Evolutionary conservation across 1,140 invertebrate species (phyloP), one percentile per base, ranked within the genome.

Genomic region (Sarcophaga peregrina): DNA sequence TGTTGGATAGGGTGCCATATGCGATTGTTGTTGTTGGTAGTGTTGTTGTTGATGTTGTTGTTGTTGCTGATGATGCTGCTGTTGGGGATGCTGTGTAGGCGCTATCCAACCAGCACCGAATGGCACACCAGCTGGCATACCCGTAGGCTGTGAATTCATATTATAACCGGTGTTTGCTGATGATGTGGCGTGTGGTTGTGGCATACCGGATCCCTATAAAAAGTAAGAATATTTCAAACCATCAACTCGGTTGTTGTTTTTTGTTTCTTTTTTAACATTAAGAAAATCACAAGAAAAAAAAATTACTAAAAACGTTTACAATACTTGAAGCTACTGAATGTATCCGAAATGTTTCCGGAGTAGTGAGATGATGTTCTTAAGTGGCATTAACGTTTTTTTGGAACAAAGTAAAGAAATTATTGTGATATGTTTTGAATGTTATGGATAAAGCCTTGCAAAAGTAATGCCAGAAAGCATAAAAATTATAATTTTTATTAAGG

Each of bases 181-280:
- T 80, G 86, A 85, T 50, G 86, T 83, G 78, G 85, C 82, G 81
- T 86, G 62, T 52, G 82, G 80, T 50, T 87, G 83, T 86, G 87
- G 86, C 87, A 87, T 87, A 85, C 89, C 88, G 82, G 89, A 85
- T 85, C 89, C 88, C 89, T 90, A 90, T 83, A 89, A 90, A 87
- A 85, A 84, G 68, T 20, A 81, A 81, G 37, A 72, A 68, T 68
- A 68, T 68, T 37, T 8, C 62, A 68, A 20, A 68, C 62, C 17
- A 20, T 68, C 62, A 37, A 37, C 25, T 37, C 25, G 25, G 25
- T 37, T 37, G 25, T 4, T 37, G 25, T 37, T 37, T 37, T 37
- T 37, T 37, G 1, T 1, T 37, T 37, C 4, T 37, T 37, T 37
- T 37, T 37, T 37, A 2, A 37, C 4, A 37, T 37, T 37, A 58